Base-by-base conservation (phyloP, 2,797 vertebrate species). In the Rhinichthys osculus region DNA sequence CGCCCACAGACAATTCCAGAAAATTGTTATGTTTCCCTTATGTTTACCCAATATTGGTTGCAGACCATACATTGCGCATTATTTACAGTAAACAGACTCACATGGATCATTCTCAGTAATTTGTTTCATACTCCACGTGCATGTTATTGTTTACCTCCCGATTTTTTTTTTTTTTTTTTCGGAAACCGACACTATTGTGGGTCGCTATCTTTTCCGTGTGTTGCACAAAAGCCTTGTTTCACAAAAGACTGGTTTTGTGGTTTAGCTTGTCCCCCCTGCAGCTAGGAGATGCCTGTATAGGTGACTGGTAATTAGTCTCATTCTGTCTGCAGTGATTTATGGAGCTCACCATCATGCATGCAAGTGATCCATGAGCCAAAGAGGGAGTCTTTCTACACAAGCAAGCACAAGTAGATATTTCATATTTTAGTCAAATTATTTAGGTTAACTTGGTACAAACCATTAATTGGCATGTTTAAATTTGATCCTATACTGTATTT, bases 281-380 rank as follows among this genome's bases (percentile, higher is more conserved):
- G 72, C 83, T 85, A 79, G 7, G 64, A 87, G 44, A 71, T 70
- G 84, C 70, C 83, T 80, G 86, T 80, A 82, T 87, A 89, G 86
- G 89, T 88, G 87, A 88, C 76, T 81, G 30, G 78, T 87, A 81
- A 84, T 88, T 88, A 85, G 83, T 89, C 90, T 74, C 90, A 90
- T 91, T 91, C 89, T 91, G 89, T 91, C 89, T 44, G 42, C 35
- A 8, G 59, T 90, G 90, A 91, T 91, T 90, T 90, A 91, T 91
- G 79, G 74, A 89, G 91, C 88, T 78, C 67, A 10, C 57, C 76
- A 54, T 91, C 87, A 88, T 89, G 7, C 88, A 90, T 93, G 93
- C 93, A 94, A 94, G 92, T 94, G 92, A 95, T 96, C 83, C 91
- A 94, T 93, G 91, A 90, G 84, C 92, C 93, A 93, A 95, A 92